phyloP scores from a whole-genome alignment of 2,113 vertebrate species.

The Rhabdornis inornatus region DNA sequence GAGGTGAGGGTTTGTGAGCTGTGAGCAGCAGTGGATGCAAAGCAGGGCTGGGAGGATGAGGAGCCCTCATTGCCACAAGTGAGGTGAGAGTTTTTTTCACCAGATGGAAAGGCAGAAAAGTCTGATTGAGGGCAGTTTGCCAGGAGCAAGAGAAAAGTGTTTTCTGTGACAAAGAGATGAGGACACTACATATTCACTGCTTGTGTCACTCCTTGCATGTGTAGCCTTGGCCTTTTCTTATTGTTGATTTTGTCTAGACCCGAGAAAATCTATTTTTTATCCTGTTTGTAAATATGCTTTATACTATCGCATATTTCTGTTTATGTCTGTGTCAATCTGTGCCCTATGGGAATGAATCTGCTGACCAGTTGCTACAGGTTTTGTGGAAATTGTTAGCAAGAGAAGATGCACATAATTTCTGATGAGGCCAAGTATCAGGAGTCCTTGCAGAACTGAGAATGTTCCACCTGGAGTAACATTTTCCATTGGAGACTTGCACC shows the following conservation, averaged over 20 bases:
- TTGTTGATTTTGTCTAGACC: background rate
- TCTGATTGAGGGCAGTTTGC: background rate
- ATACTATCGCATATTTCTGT: background rate
- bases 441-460: background rate
- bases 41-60: too few species aligned
- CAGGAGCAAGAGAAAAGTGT: background rate
- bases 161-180: background rate
- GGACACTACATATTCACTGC: background rate
- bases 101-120: background rate
- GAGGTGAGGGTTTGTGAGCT: background rate
- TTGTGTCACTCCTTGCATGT: background rate
- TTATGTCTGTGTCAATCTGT: background rate
- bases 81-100: too few species aligned
- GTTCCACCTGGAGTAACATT: background rate
- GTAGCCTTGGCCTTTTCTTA: background rate
- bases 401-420: background rate
- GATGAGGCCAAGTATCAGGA: background rate
- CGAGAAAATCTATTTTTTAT: background rate
- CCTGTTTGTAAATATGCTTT: background rate
- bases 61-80: too few species aligned
- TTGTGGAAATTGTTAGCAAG: background rate
- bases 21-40: background rate
- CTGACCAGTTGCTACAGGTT: background rate
- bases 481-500: background rate
- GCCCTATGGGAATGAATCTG: background rate